Base-by-base conservation (phyloP, 2,797 vertebrate genomes). In the Sebastes steindachneri region DNA sequence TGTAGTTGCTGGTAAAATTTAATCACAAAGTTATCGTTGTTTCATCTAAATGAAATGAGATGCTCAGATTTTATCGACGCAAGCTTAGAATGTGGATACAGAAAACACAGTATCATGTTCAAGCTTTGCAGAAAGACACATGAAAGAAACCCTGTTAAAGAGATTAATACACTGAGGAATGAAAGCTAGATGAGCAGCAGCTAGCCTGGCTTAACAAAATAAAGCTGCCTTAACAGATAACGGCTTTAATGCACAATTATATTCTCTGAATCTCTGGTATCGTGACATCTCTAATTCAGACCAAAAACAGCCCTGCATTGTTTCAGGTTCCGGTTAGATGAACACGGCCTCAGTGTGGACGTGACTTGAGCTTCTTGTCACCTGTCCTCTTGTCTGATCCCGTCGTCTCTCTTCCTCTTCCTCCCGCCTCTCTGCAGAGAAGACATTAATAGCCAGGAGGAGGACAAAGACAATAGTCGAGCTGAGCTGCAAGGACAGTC, bases 371-470 rank as follows among this genome's bases (percentile, higher is more conserved):
- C 74, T 54, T 51, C 35, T 48, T 1, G 10, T 77, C 53, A 60
- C 21, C 57, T 35, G 73, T 55, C 33, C 68, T 73, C 74, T 41
- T 9, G 2, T 41, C 57, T 26, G 51, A 68, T 25, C 25, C 57
- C 29, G 17, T 59, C 25, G 35, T 23, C 31, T 5, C 75, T 37
- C 8, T 28, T n/a, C 37, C 54, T 25, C 35, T 37, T 37, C 29
- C 17, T 51, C 48, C 64, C 2, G 4, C 28, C 63, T 58, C n/a
- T 58, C 12, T 76, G 80, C 77, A 83, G 64, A 55, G 45, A 25
- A 66, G 29, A 26, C 77, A 68, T 65, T 80, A 73, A 77, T 80
- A 75, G 45, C 53, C 31, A 66, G 26, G 76, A 79, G 41, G 41
- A 64, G 28, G 80, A 79, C 33, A 25, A 53, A 72, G 76, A 79